These are phyloP conservation scores for Lepidochitona cinerea DNA, from an alignment of 2,888 invertebrate species.

Conservation along the genomic window DNA sequence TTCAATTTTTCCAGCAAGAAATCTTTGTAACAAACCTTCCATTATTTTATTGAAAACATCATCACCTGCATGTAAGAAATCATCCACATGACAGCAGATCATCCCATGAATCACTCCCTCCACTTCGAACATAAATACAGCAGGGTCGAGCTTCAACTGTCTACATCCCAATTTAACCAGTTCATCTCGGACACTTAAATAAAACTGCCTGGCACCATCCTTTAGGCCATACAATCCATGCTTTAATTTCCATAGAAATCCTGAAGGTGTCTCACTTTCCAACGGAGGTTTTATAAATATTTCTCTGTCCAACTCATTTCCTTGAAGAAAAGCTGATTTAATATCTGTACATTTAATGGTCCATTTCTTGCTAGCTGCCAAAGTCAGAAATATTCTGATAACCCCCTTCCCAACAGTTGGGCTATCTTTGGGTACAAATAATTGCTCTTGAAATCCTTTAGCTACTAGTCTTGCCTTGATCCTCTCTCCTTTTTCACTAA, in stretches of 20 bases:
- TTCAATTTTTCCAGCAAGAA: constrained; percentile 18
- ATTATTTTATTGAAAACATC: not conserved
- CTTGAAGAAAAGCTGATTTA: constrained; percentile 38
- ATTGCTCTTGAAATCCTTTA: not conserved
- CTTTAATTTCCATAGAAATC: constrained; percentile 34
- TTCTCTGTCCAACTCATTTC: constrained; percentile 26
- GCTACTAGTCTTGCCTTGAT: not conserved
- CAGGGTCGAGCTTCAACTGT: constrained; percentile 33
- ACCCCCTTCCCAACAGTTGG: not conserved
- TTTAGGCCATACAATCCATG: constrained; percentile 36
- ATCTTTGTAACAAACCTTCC: constrained; percentile 9
- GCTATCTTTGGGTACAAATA: not conserved
- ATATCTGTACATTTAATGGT: constrained; percentile 37
- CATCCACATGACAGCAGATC: constrained; percentile 37
- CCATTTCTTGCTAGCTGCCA: constrained; percentile 28
- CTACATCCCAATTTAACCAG: constrained; percentile 25
- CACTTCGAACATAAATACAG: constrained; percentile 26
- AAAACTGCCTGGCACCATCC: constrained; percentile 36
- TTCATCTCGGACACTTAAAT: constrained; percentile 30
- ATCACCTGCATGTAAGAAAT: constrained; percentile 35
- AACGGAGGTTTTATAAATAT: constrained; percentile 29
- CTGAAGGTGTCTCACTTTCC: constrained; percentile 16
- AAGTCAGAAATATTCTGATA: constrained; percentile 22
- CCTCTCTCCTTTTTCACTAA: not conserved
- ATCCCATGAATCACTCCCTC: constrained; percentile 10